Base-by-base conservation (phyloP, 2,888 invertebrate species). In the Peribatodes rhomboidaria region DNA sequence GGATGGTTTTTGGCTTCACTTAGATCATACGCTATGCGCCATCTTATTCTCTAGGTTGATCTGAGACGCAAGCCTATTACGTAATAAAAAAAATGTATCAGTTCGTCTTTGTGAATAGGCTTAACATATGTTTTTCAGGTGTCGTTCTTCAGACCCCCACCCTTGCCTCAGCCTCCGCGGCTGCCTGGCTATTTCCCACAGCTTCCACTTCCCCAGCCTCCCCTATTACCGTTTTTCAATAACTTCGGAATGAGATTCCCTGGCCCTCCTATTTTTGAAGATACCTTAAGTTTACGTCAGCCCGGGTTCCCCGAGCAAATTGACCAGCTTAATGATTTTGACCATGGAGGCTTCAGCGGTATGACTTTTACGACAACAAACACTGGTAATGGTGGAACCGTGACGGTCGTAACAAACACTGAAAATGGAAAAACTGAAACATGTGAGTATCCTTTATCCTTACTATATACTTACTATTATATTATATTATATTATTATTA, bases 71-170 rank as follows among this genome's bases (percentile, higher is more conserved):
- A n/a, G n/a, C n/a, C n/a, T n/a, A n/a, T n/a, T n/a, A n/a, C n/a
- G n/a, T n/a, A n/a, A n/a, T n/a, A n/a, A n/a, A n/a, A n/a, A n/a
- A n/a, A n/a, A n/a, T n/a, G n/a, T n/a, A n/a, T 70, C 77, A 78
- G 80, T 82, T 84, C 81, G 82, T 83, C 82, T 83, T 82, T 82
- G 77, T 75, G 31, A 65, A 68, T 74, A 61, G 71, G 77, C 74
- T 54, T 77, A 78, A 75, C 61, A 60, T 42, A 49, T 60, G 22
- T 42, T 31, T 66, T 75, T 39, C 70, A 70, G 59, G 55, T 71
- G 0, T 8, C 18, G 1, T 61, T 22, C 54, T 4, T 47, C 16
- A 53, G 59, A n/a, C 39, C 39, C 55, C 10, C 64, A 3, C 60
- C 35, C 1, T 0, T 68, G 1, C 58, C 56, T 14, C 53, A 47